Evolutionary conservation across 2,113 vertebrate species (phyloP), one percentile per base, ranked within the genome.

Genomic region (Paracanthobrama guichenoti): DNA sequence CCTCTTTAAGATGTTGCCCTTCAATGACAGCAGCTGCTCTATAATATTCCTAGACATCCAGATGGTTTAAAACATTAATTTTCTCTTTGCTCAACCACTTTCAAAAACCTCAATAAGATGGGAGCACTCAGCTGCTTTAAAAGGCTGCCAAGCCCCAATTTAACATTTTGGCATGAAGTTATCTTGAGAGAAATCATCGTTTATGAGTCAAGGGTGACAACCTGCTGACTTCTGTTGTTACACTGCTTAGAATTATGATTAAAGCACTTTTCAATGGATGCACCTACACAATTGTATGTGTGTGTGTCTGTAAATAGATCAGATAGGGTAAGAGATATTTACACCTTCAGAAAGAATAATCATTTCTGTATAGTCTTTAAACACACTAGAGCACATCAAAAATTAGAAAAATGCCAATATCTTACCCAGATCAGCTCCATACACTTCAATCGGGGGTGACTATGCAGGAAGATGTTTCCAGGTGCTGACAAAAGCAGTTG

Each of bases 401-500:
- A 71, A 22, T 16, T 42, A 78, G 31, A 24, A 6, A 39, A n/a
- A 44, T 1, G 14, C 20, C 1, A 35, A 78, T 59, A 24, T 71
- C 85, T 89, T 88, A 88, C 89, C 86, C 14, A 72, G 14, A 75
- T 74, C 20, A 35, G 39, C 24, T 69, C 22, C 71, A 35, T 78
- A 76, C 60, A 48, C 5, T 26, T 75, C 20, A 31, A 35, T 28
- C 2, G 13, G 57, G 46, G 31, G 53, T 24, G 2, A 31, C 93
- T 94, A 98, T 0, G 96, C 96, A 0, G 97, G 97, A 83, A 98
- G 93, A 87, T 98, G 97, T 88, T 97, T 98, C 97, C 97, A 99
- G 72, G 97, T 98, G 93, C 97, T 99, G 88, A 99, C 97, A 2
- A 99, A 99, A 85, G 97, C 97, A 0, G 97, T 99, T 82, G 97